Evolutionary conservation across 2,888 invertebrate genomes (phyloP), one percentile per base, ranked within the genome.

Genomic region (Homarus gammarus): DNA sequence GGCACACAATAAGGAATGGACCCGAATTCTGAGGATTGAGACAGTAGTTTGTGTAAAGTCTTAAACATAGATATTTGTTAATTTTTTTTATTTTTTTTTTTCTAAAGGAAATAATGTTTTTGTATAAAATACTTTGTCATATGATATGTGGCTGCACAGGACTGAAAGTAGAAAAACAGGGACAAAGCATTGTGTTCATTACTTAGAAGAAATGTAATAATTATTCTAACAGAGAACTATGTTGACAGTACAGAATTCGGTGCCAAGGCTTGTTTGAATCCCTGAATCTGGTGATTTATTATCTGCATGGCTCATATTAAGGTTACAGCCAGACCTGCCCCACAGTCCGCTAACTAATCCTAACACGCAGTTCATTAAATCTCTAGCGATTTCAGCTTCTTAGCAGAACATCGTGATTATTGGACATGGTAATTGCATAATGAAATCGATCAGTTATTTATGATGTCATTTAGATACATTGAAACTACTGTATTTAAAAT

Each of bases 301-400:
- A 61, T 33, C 64, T 88, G 88, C 88, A 88, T 88, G 88, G 61
- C 78, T 88, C 84, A 88, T 79, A 70, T 78, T 84, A 70, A 78
- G 75, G 68, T 84, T 84, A 79, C 79, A 85, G 84, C 78, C 84
- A 87, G 87, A 88, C 88, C 89, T 89, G 73, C 84, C 89, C 89
- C 84, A 84, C 89, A 89, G 89, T 89, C 79, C 72, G 61, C 78
- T 89, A 51, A 81, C 75, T 88, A 88, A 77, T 79, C 81, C 86
- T 86, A 86, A 70, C 70, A 83, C 38, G 56, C 86, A 79, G 79
- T 64, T 86, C 77, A 77, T 84, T 33, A 72, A 72, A 56, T 31
- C 51, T 40, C 31, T 72, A 72, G 38, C 75, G 38, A 84, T 72
- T 27, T 84, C 75, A 84, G 61, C 73, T 75, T 64, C 49, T n/a